Conservation (phyloP, 1,140 invertebrate species). For the Orchesella cincta region DNA sequence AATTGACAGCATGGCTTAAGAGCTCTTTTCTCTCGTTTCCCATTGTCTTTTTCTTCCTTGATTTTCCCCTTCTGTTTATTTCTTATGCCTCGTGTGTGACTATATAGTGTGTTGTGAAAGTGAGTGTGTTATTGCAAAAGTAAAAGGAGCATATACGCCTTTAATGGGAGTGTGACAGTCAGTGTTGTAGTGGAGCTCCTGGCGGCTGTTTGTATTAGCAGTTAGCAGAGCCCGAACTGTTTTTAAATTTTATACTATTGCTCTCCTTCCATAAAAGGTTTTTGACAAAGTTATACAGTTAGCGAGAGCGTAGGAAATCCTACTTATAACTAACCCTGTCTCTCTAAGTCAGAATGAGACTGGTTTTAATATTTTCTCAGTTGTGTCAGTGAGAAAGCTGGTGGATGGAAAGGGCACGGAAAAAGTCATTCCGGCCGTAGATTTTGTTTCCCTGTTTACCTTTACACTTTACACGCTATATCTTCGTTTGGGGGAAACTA, state of each 20-base stretch:
- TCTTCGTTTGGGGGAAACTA: too few relatives aligned
- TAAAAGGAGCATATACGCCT: not conserved
- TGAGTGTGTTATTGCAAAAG: not conserved
- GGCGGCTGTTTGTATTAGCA: not conserved
- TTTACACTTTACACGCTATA: too few relatives aligned
- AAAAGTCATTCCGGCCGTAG: too few relatives aligned
- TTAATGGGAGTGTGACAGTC: not conserved
- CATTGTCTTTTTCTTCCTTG: not conserved
- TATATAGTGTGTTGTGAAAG: not conserved
- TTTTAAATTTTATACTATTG: not conserved
- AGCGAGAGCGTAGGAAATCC: too few relatives aligned
- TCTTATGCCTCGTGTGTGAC: not conserved
- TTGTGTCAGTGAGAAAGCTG: too few relatives aligned
- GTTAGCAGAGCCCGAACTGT: not conserved
- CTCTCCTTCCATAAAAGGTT: too few relatives aligned
- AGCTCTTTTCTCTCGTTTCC: slow-evolving; percentile 18
- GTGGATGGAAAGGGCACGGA: too few relatives aligned
- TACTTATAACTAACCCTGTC: too few relatives aligned
- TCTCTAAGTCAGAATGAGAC: too few relatives aligned
- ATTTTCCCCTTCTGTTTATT: not conserved
- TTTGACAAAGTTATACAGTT: too few relatives aligned
- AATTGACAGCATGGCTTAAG: slow-evolving; percentile 23
- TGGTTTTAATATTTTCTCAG: too few relatives aligned
- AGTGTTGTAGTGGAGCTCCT: not conserved
- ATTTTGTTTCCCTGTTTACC: too few relatives aligned